Conservation (phyloP, 2,113 vertebrate species). For the Fregata magnificens region DNA sequence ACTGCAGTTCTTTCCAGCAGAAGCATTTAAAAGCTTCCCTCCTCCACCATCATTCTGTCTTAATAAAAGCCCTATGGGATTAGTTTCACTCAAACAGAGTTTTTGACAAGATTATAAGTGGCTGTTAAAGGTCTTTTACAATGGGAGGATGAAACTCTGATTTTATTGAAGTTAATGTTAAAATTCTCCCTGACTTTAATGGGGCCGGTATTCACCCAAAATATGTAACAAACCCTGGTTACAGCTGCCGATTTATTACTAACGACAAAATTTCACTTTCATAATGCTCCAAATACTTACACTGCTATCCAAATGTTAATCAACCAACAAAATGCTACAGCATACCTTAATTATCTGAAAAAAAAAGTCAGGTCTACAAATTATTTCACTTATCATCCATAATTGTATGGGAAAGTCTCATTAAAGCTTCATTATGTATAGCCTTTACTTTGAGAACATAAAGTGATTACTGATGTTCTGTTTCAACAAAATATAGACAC, state of each 20-base stretch:
- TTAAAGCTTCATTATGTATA: background rate
- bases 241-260: background rate
- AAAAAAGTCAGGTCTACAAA: background rate
- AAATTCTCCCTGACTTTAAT: background rate
- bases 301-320: background rate
- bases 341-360: background rate
- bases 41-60: background rate
- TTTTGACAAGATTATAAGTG: background rate
- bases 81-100: conserved; percentile 2
- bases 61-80: conserved; percentile 22
- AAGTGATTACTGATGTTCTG: background rate
- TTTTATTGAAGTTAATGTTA: background rate
- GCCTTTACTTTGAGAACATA: background rate
- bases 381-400: background rate
- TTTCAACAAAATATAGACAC: background rate
- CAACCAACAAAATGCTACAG: background rate
- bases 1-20: background rate
- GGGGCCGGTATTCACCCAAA: background rate
- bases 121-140: background rate
- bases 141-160: background rate
- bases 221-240: background rate
- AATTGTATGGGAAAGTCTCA: background rate
- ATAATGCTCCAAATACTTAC: background rate
- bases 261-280: background rate
- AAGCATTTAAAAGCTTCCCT: background rate